Percentiles rank a stretch among this genome's conserved stretches.
Conservation (phyloP, 2,888 invertebrate species). For the Stenodema calcarata region DNA sequence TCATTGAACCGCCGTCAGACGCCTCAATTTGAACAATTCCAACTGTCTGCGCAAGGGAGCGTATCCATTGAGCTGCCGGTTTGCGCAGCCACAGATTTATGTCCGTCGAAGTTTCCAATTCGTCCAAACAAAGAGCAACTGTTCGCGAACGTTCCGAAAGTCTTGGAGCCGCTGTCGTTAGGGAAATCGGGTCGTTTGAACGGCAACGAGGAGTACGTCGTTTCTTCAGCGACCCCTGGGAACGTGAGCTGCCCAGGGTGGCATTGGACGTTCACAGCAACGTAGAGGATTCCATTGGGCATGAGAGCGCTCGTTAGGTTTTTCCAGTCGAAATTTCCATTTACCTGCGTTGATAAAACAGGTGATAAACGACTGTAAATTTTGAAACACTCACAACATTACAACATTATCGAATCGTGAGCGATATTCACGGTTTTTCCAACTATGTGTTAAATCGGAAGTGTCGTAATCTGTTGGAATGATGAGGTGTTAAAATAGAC, state of each 20-base stretch:
- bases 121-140: background rate
- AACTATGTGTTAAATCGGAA: no score
- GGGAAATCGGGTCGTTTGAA: background rate
- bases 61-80: background rate
- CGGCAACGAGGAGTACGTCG: background rate
- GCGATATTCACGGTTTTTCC: no score
- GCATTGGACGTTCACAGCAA: background rate
- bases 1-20: no score
- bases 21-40: no score
- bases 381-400: no score
- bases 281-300: conserved; percentile 11
- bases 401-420: no score
- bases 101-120: background rate
- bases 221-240: background rate
- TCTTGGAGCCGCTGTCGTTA: no score
- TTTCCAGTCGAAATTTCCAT: conserved; percentile 3
- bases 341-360: background rate
- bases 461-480: no score
- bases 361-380: no score
- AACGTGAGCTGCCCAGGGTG: background rate
- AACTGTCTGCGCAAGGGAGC: background rate
- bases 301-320: background rate
- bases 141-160: background rate
- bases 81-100: background rate
- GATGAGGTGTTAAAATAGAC: no score